These are phyloP conservation scores for Lutraria lutraria DNA, from an alignment of 2,888 invertebrate genomes.

Conservation along the genomic window DNA sequence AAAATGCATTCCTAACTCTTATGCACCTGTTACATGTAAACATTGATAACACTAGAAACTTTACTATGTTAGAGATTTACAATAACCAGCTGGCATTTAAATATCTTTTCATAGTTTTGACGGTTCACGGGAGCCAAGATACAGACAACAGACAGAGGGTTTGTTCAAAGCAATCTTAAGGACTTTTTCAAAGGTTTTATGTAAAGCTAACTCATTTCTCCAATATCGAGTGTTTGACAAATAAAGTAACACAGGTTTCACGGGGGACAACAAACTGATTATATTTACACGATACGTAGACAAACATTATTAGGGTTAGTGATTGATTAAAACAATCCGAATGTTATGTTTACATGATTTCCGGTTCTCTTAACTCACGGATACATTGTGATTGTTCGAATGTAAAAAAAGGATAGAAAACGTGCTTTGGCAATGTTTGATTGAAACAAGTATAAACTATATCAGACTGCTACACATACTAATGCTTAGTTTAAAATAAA, in stretches of 20 bases:
- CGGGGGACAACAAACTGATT: neutral
- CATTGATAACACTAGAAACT: neutral
- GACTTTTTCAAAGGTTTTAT: neutral
- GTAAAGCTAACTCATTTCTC: neutral
- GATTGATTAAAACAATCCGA: constrained; percentile 5
- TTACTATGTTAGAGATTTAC: neutral
- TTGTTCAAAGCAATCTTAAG: constrained; percentile 1
- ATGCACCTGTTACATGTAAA: neutral
- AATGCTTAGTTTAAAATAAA: too few relatives aligned
- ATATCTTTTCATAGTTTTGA: neutral
- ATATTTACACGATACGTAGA: neutral
- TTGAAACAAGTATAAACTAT: neutral
- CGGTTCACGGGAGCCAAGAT: neutral
- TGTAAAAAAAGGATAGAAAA: neutral
- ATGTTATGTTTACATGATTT: constrained; percentile 1
- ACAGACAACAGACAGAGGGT: neutral
- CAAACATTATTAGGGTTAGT: neutral
- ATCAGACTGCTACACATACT: too few relatives aligned
- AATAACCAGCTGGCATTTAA: constrained; percentile 15
- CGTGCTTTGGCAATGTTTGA: neutral
- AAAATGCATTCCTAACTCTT: neutral
- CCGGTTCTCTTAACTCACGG: neutral
- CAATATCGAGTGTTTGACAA: neutral
- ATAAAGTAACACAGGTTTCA: neutral
- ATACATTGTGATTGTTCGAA: neutral